Evolutionary conservation across 2,888 invertebrate genomes (phyloP).

Genomic region (Hydrotaea diabolus): DNA sequence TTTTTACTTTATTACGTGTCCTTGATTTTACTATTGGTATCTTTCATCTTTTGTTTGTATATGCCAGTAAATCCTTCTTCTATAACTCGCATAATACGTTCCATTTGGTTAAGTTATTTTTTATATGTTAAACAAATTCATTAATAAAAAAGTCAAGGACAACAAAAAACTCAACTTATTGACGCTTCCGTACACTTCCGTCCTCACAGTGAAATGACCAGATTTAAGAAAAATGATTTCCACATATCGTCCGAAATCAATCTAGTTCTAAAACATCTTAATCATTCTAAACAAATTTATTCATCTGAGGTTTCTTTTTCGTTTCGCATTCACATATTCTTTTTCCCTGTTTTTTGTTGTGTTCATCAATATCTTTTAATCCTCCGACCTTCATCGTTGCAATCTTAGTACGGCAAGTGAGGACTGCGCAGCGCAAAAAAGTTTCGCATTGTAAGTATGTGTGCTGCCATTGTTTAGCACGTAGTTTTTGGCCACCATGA

Average conservation of each 20-base stretch:
- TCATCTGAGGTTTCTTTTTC: conserved; percentile 23
- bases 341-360: conserved; percentile 2
- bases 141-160: not conserved
- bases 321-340: not conserved
- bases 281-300: conserved; percentile 21
- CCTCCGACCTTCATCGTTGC: conserved; percentile 25
- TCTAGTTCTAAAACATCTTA: conserved; percentile 37
- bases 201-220: too few relatives aligned
- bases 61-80: too few relatives aligned
- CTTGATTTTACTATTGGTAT: too few relatives aligned
- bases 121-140: too few relatives aligned
- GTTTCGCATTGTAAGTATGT: not conserved
- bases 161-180: not conserved
- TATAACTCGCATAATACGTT: too few relatives aligned
- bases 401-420: conserved; percentile 17
- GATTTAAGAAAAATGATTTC: conserved; percentile 21
- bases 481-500: conserved; percentile 36
- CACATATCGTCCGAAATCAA: conserved; percentile 5
- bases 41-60: too few relatives aligned
- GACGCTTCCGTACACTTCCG: not conserved
- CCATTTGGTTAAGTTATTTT: too few relatives aligned
- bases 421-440: conserved; percentile 17
- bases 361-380: conserved; percentile 23
- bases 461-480: conserved; percentile 43
- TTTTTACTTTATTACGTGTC: too few relatives aligned